Conservation (phyloP, 2,888 invertebrate genomes). For the Saturnia japonica region DNA sequence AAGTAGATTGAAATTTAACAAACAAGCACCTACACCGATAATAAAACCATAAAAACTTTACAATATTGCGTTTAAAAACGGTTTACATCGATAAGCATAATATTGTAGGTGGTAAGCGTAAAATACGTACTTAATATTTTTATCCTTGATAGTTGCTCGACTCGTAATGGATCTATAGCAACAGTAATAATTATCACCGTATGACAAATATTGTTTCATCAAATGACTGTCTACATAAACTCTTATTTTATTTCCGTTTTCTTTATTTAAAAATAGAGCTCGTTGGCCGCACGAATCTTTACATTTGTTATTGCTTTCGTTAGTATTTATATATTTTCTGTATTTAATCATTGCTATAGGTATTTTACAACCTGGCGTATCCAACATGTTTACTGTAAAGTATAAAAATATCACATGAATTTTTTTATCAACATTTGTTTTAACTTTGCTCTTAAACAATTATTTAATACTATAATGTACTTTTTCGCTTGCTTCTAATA, state of each 20-base stretch:
- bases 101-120: not conserved
- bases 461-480: no score
- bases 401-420: not conserved
- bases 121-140: conserved; percentile 5
- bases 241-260: conserved; percentile 44
- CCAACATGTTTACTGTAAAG: conserved; percentile 52
- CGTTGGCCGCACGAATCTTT: conserved; percentile 51
- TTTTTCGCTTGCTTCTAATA: not conserved
- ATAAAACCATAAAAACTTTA: not conserved
- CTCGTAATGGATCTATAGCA: conserved; percentile 58
- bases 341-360: conserved; percentile 53
- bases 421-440: not conserved
- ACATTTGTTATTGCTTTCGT: conserved; percentile 25
- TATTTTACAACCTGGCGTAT: conserved; percentile 65
- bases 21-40: not conserved
- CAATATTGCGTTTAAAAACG: not conserved
- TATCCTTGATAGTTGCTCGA: conserved; percentile 18
- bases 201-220: conserved; percentile 49
- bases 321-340: conserved; percentile 33
- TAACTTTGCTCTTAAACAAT: not conserved
- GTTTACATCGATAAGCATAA: not conserved
- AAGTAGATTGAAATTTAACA: not conserved
- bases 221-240: conserved; percentile 49
- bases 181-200: conserved; percentile 49
- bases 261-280: conserved; percentile 58